Percentiles rank a stretch among this genome's conserved stretches.
These are phyloP conservation scores for Microplitis demolitor DNA, from an alignment of 1,140 invertebrate genomes.

Conservation along the genomic window DNA sequence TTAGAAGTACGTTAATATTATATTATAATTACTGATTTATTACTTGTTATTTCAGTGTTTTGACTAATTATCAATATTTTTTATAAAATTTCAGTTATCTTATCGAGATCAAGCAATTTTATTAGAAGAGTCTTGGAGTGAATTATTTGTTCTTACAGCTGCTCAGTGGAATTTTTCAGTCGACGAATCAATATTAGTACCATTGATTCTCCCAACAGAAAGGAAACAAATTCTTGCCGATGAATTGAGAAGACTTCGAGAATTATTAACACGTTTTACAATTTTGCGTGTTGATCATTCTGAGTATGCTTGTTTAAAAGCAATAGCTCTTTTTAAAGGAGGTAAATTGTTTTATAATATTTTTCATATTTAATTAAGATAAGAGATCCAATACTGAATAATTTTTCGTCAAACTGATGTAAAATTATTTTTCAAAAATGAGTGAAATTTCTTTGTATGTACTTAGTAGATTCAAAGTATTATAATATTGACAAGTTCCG, in stretches of 20 bases:
- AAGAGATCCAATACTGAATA: not conserved
- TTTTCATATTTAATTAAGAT: not conserved
- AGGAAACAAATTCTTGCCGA: conserved; percentile 57
- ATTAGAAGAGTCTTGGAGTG: conserved; percentile 80
- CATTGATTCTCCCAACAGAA: conserved; percentile 43
- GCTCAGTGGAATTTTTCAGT: conserved; percentile 79
- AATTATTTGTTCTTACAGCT: conserved; percentile 82
- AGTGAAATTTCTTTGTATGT: too few relatives aligned
- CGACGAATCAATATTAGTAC: conserved; percentile 62
- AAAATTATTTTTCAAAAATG: too few relatives aligned
- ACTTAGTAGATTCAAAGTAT: too few relatives aligned
- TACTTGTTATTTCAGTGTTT: not conserved
- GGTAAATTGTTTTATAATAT: conserved; percentile 59
- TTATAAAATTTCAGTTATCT: conserved; percentile 64
- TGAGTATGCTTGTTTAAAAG: conserved; percentile 84
- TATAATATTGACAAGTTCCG: too few relatives aligned
- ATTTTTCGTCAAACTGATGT: too few relatives aligned
- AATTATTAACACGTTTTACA: conserved; percentile 69
- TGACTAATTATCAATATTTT: not conserved
- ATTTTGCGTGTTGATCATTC: conserved; percentile 76
- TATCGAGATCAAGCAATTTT: conserved; percentile 73
- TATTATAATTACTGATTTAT: not conserved
- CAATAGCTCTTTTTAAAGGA: conserved; percentile 79
- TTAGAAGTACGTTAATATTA: conserved; percentile 61
- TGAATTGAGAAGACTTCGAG: conserved; percentile 64